Evolutionary conservation across 2,113 vertebrate genomes (phyloP), one percentile per base, ranked within the genome.

Genomic region (Hyperopisus bebe): DNA sequence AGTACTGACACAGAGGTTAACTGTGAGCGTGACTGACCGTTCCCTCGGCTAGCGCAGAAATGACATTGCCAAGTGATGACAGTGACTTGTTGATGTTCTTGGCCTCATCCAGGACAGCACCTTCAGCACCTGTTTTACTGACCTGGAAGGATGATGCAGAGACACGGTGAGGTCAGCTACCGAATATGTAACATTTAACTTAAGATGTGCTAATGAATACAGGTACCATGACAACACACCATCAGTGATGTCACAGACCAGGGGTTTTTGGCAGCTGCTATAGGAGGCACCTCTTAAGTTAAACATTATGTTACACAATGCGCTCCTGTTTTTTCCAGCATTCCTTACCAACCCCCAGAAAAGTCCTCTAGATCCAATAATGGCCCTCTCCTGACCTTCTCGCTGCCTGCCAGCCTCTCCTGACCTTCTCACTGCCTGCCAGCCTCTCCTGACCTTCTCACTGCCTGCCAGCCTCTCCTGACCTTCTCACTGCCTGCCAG

Each of bases 61-160:
- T 99, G 92, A 99, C 98, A 1, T 99, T 99, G 82, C 98, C 98
- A 86, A 99, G 94, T 3, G 98, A 97, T 0, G 98, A 98, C 31
- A 99, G 95, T 1, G 98, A 99, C 93, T 98, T 98, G 94, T 99
- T 99, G 92, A 99, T 99, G 91, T 98, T 99, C 94, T 98, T 98
- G 31, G 97, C 97, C 90, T 98, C 97, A 0, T 98, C 97, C 94
- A 98, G 94, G 88, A 98, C 96, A 0, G 97, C 95, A 24, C 97
- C 97, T 90, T 97, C 97, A 4, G 97, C 97, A 83, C 97, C 97
- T 0, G 97, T 98, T 94, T 98, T 98, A 94, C 97, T 98, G 92
- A 98, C 97, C 97, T 98, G 92, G 35, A 77, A 88, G 53, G 70
- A 39, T 88, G 77, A 90, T 83, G 48, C 46, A 82, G 53, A 35